phyloP scores from a whole-genome alignment of 2,797 vertebrate species.

The Ptychobarbus kaznakovi region DNA sequence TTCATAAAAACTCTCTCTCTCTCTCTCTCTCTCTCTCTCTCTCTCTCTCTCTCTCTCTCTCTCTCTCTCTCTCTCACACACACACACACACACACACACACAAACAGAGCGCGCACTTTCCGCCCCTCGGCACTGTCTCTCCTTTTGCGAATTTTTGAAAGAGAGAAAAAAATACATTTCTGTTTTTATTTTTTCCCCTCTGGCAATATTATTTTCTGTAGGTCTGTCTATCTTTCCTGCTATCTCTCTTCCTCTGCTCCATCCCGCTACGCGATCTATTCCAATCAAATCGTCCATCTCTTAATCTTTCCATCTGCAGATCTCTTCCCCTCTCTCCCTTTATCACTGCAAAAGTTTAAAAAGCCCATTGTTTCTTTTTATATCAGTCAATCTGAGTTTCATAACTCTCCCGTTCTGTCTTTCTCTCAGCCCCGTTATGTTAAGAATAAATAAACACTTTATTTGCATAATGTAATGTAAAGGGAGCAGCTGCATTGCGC shows the following conservation, averaged over 20 bases:
- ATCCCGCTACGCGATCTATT: constrained; percentile 70
- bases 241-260: constrained; percentile 75
- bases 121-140: constrained; percentile 53
- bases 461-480: constrained; percentile 42
- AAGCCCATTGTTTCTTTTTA: constrained; percentile 77
- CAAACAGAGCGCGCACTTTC: constrained; percentile 53
- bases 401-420: constrained; percentile 59
- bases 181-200: constrained; percentile 42
- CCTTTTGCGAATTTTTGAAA: constrained; percentile 19
- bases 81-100: constrained; percentile 62
- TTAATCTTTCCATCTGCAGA: constrained; percentile 78
- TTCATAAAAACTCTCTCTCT: constrained; percentile 84
- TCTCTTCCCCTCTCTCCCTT: constrained; percentile 73
- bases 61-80: constrained; percentile 68
- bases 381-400: constrained; percentile 74
- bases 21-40: neutral
- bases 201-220: constrained; percentile 63
- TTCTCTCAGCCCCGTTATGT: constrained; percentile 22
- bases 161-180: constrained; percentile 35
- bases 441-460: constrained; percentile 27
- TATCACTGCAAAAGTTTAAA: constrained; percentile 68
- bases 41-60: constrained; percentile 67
- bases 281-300: constrained; percentile 75
- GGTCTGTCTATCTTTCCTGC: constrained; percentile 54
- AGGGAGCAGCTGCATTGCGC: constrained; percentile 27